Evolutionary conservation across 2,888 invertebrate genomes (phyloP).

Genomic region (Drosophila meridionalis): DNA sequence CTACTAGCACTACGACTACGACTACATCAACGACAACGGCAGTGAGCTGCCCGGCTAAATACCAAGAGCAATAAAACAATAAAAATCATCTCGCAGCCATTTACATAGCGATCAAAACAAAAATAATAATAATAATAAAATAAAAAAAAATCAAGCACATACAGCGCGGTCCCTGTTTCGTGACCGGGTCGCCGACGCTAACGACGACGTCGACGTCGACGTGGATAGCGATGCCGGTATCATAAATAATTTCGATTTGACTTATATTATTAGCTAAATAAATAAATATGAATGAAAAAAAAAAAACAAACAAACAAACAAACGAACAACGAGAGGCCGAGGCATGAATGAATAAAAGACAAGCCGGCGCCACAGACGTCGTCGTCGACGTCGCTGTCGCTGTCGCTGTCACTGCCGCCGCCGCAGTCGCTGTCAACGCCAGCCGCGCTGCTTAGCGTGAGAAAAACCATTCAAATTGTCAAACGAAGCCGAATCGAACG

Average conservation of each 20-base stretch:
- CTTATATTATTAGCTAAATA: conserved; percentile 79
- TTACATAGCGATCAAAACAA: conserved; percentile 76
- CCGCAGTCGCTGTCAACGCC: conserved; percentile 11
- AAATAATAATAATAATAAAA: conserved; percentile 22
- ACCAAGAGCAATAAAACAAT: conserved; percentile 52
- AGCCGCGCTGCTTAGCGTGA: conserved; percentile 73
- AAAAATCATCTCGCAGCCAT: conserved; percentile 69
- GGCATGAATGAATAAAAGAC: conserved; percentile 75
- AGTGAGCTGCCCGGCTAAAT: conserved; percentile 43
- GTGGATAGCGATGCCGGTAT: conserved; percentile 61
- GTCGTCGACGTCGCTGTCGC: conserved; percentile 11
- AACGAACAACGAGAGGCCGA: conserved; percentile 53
- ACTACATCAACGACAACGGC: neutral
- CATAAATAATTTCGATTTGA: conserved; percentile 77
- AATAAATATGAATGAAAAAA: conserved; percentile 69
- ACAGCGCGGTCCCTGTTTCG: conserved; percentile 40
- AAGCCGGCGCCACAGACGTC: conserved; percentile 63
- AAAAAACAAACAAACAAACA: conserved; percentile 30
- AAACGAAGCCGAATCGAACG: conserved; percentile 51
- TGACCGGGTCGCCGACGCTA: conserved; percentile 49
- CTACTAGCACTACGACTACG: conserved; percentile 1
- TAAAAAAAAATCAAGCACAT: conserved; percentile 14
- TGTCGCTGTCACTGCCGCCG: conserved; percentile 8
- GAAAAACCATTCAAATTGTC: conserved; percentile 76
- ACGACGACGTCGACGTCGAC: conserved; percentile 45